Conservation (phyloP, 2,113 vertebrate species). For the Brachirus orientalis region DNA sequence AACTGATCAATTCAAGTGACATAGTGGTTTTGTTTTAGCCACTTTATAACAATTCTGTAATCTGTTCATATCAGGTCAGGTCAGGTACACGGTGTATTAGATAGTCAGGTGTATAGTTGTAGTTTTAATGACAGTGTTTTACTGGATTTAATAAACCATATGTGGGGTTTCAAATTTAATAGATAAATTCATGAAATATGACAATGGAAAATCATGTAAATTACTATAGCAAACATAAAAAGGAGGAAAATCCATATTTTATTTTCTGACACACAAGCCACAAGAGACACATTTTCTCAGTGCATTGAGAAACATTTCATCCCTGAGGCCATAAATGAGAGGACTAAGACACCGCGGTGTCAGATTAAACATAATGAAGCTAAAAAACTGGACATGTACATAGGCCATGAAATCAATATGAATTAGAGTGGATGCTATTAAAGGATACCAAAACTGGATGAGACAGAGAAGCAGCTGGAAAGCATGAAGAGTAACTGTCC, state of each 20-base stretch:
- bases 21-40: too few relatives aligned
- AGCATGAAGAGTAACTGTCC: conserved; percentile 60
- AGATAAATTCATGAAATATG: neutral
- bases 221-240: conserved; percentile 6
- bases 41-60: too few relatives aligned
- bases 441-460: conserved; percentile 46
- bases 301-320: conserved; percentile 44
- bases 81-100: too few relatives aligned
- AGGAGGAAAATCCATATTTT: too few relatives aligned
- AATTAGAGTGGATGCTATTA: conserved; percentile 48
- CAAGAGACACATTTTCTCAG: conserved; percentile 24
- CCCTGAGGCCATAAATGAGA: conserved; percentile 62
- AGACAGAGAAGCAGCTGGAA: conserved; percentile 60
- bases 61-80: conserved; percentile 33
- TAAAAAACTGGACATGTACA: conserved; percentile 15
- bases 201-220: conserved; percentile 29
- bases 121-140: too few relatives aligned
- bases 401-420: conserved; percentile 6
- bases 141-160: too few relatives aligned
- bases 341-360: conserved; percentile 52
- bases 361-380: conserved; percentile 49
- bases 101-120: too few relatives aligned
- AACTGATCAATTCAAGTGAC: too few relatives aligned
- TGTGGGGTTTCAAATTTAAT: too few relatives aligned
- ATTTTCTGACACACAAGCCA: neutral